phyloP scores from a whole-genome alignment of 2,113 vertebrate genomes.

The Poeciliopsis retropinna region DNA sequence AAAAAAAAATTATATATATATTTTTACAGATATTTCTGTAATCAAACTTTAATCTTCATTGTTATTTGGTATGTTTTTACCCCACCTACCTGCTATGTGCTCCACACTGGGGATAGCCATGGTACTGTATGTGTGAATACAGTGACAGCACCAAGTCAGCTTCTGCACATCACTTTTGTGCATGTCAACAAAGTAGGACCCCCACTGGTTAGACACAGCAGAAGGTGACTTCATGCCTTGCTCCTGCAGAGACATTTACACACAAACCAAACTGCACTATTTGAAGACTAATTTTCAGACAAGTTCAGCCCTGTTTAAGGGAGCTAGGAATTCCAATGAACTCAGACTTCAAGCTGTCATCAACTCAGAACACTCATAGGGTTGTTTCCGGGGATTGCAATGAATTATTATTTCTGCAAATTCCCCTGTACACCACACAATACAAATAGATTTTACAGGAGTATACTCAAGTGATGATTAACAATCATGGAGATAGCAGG shows the following conservation, averaged over 20 bases:
- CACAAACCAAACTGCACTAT: constrained; percentile 20
- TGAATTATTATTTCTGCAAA: constrained; percentile 29
- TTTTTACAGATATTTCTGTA: neutral
- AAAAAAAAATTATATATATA: neutral
- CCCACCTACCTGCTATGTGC: constrained; percentile 88
- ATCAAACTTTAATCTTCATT: neutral
- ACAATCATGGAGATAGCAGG: constrained; percentile 7
- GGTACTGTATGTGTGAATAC: constrained; percentile 91
- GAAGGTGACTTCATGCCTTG: constrained; percentile 83
- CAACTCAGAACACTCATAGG: neutral
- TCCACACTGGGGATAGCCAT: constrained; percentile 93
- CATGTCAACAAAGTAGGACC: constrained; percentile 90
- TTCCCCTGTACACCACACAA: constrained; percentile 3
- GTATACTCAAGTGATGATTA: neutral
- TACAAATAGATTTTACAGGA: neutral
- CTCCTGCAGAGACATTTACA: constrained; percentile 70
- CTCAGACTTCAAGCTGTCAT: constrained; percentile 12
- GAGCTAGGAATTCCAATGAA: constrained; percentile 10
- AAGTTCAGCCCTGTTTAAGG: constrained; percentile 41
- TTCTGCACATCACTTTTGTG: constrained; percentile 73
- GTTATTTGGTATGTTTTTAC: neutral
- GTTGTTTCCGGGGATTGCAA: neutral
- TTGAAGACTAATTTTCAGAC: constrained; percentile 31
- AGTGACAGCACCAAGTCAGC: constrained; percentile 89
- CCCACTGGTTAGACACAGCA: constrained; percentile 88